Base-by-base conservation (phyloP, 2,888 invertebrate species). In the Sphinx pinastri region DNA sequence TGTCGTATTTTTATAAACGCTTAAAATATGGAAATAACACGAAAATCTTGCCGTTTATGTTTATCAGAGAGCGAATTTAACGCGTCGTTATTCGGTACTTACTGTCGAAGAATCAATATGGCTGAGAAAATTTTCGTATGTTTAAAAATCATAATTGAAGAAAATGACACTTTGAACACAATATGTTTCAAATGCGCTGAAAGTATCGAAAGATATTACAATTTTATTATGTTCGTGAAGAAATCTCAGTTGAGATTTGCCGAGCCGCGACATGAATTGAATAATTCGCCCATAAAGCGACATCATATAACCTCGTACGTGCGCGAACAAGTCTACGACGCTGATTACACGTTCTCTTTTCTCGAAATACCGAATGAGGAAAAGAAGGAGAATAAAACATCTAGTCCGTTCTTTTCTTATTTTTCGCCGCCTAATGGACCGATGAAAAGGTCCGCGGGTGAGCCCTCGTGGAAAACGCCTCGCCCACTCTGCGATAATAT, bases 381-480 rank as follows among this genome's bases (percentile, higher is more conserved):
- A 68, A 87, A 89, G 60, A 84, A 85, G 68, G 87, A 88, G 71
- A 81, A 83, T 47, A 87, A 85, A 69, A 70, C 80, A 54, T 91
- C 93, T 57, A 91, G 89, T 77, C 88, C 91, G 8, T 86, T 91
- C 72, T 93, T 93, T 81, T 91, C 92, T 7, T 92, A 89, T 78
- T 89, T 90, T 74, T 88, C 92, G 3, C 87, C 88, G 11, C 86
- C 86, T 12, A 86, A 84, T 70, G 75, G 81, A 71, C 71, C 83
- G 25, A 19, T 78, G n/a, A 85, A 87, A 68, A 81, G 84, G 72
- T 73, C 81, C 7, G 73, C 75, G 11, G 81, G 81, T 10, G 81
- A 83, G 11, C 79, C 79, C 19, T 71, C 79, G 8, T 90, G 89
- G 89, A 91, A 90, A 76, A 88, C 88, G 5, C 86, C 89, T 6